phyloP scores from a whole-genome alignment of 2,113 vertebrate genomes.

The Archilochus colubris region DNA sequence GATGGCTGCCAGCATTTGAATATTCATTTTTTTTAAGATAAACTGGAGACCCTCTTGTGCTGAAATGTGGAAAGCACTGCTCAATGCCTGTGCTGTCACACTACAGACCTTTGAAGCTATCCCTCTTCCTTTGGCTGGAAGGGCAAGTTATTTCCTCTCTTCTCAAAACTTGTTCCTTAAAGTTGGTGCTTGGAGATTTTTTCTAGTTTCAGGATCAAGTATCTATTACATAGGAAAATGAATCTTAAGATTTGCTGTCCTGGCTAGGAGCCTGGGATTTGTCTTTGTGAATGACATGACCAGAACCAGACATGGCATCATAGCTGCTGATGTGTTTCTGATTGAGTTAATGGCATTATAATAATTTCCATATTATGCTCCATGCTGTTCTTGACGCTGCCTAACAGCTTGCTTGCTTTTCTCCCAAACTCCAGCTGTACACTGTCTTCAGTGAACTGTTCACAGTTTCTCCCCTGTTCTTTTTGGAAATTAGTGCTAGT shows the following conservation, averaged over 20 bases:
- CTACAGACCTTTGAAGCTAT: not conserved
- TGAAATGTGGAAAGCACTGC: not conserved
- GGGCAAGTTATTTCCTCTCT: not conserved
- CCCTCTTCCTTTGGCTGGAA: not conserved
- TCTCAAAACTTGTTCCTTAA: not conserved
- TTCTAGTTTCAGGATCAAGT: not conserved
- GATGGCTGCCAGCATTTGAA: not conserved
- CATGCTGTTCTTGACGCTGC: not conserved
- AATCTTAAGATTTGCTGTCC: not conserved
- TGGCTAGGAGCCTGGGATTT: not conserved
- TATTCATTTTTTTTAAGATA: not conserved
- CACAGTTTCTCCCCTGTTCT: not conserved
- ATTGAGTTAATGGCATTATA: slow-evolving; percentile 46
- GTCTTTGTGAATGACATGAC: not conserved
- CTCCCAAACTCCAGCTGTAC: not conserved
- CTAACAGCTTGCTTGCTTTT: not conserved
- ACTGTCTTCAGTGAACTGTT: not conserved
- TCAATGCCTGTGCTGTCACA: not conserved
- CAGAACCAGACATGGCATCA: slow-evolving; percentile 35
- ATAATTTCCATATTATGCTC: slow-evolving; percentile 32
- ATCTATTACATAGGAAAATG: not conserved
- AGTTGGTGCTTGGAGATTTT: not conserved
- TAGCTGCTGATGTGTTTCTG: slow-evolving; percentile 37
- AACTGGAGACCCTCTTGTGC: not conserved
- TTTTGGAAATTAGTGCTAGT: not conserved